Conservation (phyloP, 1,140 invertebrate genomes). For the Hesperophylax magnus region DNA sequence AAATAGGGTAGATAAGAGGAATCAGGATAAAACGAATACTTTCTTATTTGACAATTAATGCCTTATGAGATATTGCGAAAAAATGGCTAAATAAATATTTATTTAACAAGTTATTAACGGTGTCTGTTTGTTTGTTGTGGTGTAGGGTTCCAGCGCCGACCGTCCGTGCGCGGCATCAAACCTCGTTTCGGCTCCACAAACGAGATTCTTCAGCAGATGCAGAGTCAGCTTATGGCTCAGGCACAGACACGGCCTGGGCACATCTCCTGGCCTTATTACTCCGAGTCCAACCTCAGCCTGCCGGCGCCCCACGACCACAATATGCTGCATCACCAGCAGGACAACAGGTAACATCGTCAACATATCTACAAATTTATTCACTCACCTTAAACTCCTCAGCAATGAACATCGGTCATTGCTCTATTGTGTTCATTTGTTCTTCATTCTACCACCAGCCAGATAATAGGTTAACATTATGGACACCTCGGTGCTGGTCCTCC, state of each 20-base stretch:
- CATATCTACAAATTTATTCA: too few relatives aligned
- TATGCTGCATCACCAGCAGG: conserved; percentile 19
- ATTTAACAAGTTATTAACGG: background rate
- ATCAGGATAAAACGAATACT: too few relatives aligned
- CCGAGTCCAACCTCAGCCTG: conserved; percentile 70
- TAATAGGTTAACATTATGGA: too few relatives aligned
- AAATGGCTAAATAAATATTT: background rate
- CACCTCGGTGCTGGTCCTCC: too few relatives aligned
- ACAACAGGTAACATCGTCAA: too few relatives aligned
- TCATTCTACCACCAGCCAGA: too few relatives aligned
- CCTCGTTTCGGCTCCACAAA: conserved; percentile 82
- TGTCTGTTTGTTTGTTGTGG: background rate
- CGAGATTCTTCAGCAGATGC: conserved; percentile 86
- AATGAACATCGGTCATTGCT: too few relatives aligned
- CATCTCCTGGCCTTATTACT: conserved; percentile 77
- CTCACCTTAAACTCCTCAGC: too few relatives aligned
- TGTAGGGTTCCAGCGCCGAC: conserved; percentile 82
- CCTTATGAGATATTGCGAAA: background rate
- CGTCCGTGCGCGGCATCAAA: conserved; percentile 81
- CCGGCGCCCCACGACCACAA: conserved; percentile 60
- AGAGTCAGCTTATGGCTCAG: conserved; percentile 76
- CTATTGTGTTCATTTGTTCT: too few relatives aligned
- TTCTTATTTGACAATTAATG: too few relatives aligned
- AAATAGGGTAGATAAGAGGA: too few relatives aligned
- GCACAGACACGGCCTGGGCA: conserved; percentile 69